phyloP scores from a whole-genome alignment of 2,797 vertebrate genomes.

The Philypnodon macrostomus region DNA sequence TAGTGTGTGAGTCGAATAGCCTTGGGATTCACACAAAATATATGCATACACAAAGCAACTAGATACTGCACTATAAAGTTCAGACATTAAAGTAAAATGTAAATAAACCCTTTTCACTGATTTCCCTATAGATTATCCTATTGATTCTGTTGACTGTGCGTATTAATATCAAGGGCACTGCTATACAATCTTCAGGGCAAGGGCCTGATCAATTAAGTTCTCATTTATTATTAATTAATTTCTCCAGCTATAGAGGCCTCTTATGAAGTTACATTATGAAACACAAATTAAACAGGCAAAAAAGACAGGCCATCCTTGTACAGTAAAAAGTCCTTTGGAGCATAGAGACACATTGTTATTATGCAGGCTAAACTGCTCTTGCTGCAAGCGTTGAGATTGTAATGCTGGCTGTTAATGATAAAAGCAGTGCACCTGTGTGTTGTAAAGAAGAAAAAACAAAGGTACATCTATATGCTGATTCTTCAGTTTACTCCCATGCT shows the following conservation, averaged over 20 bases:
- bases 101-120: conserved; percentile 30
- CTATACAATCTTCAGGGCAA: conserved; percentile 47
- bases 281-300: conserved; percentile 15
- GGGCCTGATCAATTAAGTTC: conserved; percentile 61
- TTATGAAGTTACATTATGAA: conserved; percentile 31
- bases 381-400: conserved; percentile 7
- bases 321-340: conserved; percentile 24
- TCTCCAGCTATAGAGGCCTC: conserved; percentile 21
- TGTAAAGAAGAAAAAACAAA: conserved; percentile 40
- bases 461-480: conserved; percentile 60
- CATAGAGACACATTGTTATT: conserved; percentile 32
- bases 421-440: conserved; percentile 33
- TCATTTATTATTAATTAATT: conserved; percentile 68
- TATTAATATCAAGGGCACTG: conserved; percentile 57
- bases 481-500: conserved; percentile 46
- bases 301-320: conserved; percentile 3
- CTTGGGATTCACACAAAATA: too few species aligned
- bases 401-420: conserved; percentile 22
- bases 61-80: conserved; percentile 14
- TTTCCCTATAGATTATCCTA: conserved; percentile 35
- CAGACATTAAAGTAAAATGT: conserved; percentile 13
- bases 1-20: too few species aligned
- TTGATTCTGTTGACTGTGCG: conserved; percentile 57
- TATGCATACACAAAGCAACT: conserved; percentile 14
- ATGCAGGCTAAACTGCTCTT: conserved; percentile 40